These are phyloP conservation scores for Nesometra sesokonis DNA, from an alignment of 35 echinoderm and acorn worm species.

Conservation along the genomic window DNA sequence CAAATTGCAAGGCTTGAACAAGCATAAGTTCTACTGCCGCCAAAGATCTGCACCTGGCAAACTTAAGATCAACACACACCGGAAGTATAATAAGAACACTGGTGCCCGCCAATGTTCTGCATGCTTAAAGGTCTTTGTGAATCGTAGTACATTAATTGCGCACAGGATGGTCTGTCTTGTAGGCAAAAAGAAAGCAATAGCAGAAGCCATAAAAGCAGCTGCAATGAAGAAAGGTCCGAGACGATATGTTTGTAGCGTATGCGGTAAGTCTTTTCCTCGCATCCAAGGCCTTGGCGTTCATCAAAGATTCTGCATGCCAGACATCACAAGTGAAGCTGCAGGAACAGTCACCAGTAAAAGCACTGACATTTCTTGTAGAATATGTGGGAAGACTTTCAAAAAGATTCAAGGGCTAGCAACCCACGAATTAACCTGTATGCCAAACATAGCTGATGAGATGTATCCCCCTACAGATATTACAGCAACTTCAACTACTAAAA, in stretches of 20 bases:
- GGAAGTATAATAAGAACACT: not conserved
- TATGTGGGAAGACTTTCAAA: not conserved
- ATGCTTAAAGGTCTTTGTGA: not conserved
- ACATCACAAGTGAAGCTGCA: not conserved
- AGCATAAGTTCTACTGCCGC: not conserved
- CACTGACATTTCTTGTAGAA: not conserved
- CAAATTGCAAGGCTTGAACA: not conserved
- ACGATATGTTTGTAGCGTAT: not conserved
- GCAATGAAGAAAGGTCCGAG: not conserved
- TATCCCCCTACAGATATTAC: not conserved
- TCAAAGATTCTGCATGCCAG: not conserved
- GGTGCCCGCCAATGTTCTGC: not conserved
- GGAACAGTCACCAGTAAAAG: not conserved
- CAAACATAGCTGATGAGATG: not conserved
- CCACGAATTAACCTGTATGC: not conserved
- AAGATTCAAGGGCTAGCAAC: not conserved
- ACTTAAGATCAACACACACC: not conserved
- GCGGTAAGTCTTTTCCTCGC: not conserved
- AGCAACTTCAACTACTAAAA: not conserved
- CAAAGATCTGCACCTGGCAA: no score
- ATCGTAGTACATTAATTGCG: not conserved
- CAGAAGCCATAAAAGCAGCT: not conserved
- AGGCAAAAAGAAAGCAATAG: not conserved
- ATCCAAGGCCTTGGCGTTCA: not conserved
- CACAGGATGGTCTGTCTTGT: not conserved